Conservation (phyloP, 2,888 invertebrate genomes). For the Halocaridina rubra region DNA sequence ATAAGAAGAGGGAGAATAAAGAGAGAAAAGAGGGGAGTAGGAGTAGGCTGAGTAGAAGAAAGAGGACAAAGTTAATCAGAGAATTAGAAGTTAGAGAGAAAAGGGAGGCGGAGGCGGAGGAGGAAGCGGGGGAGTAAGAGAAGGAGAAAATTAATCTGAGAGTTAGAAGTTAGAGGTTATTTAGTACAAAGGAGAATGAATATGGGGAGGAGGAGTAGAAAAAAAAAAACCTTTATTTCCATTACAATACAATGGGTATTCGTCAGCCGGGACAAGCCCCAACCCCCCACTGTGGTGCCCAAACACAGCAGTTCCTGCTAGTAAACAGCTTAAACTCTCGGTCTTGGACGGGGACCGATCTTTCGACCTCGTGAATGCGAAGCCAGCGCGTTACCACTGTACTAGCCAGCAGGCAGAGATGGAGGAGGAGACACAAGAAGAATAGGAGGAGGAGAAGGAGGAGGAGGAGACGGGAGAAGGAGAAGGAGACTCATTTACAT, state of each 20-base stretch:
- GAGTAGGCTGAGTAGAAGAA: not conserved
- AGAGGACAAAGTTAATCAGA: not conserved
- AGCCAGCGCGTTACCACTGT: too few species aligned
- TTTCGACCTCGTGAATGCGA: too few species aligned
- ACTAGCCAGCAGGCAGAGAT: too few species aligned
- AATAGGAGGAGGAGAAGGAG: not conserved
- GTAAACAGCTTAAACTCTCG: too few species aligned
- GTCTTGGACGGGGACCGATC: too few species aligned
- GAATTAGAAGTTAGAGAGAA: not conserved
- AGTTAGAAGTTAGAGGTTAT: not conserved
- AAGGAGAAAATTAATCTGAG: not conserved
- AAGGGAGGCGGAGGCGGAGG: not conserved
- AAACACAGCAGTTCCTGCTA: too few species aligned
- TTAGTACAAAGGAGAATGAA: not conserved
- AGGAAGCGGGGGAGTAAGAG: not conserved
- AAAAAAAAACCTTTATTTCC: too few species aligned
- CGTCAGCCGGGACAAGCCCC: too few species aligned
- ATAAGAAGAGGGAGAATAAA: too few species aligned
- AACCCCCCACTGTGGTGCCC: too few species aligned
- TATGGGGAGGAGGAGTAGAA: not conserved
- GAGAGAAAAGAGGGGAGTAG: not conserved
- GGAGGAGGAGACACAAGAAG: too few species aligned
- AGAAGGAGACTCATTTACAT: not conserved
- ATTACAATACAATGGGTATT: too few species aligned
- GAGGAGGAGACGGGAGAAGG: not conserved